Percentiles rank a stretch among this genome's conserved stretches.
phyloP scores from a whole-genome alignment of 2,888 invertebrate genomes.

The Dione juno region DNA sequence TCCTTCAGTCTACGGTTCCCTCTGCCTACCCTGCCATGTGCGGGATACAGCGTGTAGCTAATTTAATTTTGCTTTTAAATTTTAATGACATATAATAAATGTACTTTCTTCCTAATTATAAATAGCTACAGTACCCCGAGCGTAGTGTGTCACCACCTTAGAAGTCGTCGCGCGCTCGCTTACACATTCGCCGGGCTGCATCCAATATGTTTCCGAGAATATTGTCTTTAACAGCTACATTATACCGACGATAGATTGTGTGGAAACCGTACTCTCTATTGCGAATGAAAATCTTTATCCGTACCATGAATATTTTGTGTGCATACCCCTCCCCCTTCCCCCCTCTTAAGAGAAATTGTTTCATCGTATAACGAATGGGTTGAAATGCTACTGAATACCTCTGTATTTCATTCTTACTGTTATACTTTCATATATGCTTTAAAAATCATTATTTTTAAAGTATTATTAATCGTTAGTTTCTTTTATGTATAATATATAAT shows the following conservation, averaged over 20 bases:
- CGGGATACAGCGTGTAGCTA: too few relatives aligned
- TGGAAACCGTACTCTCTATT: conserved; percentile 47
- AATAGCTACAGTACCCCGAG: neutral
- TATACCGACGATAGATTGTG: conserved; percentile 70
- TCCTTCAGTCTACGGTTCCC: too few relatives aligned
- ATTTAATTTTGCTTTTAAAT: too few relatives aligned
- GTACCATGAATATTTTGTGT: conserved; percentile 71
- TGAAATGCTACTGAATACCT: neutral
- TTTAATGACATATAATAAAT: neutral
- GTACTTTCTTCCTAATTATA: neutral
- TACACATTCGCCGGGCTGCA: conserved; percentile 81
- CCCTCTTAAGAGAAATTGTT: conserved; percentile 43
- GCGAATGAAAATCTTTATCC: conserved; percentile 52
- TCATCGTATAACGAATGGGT: conserved; percentile 32
- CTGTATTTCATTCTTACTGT: neutral
- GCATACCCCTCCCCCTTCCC: conserved; percentile 33
- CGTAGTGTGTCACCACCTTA: conserved; percentile 51
- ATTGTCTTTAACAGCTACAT: conserved; percentile 83
- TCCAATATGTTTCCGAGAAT: conserved; percentile 82
- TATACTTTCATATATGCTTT: neutral
- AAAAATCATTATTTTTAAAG: neutral
- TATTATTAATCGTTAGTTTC: neutral
- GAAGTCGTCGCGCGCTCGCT: conserved; percentile 72
- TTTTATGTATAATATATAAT: too few relatives aligned
- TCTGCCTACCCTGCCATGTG: too few relatives aligned